Evolutionary conservation across 1,140 invertebrate genomes (phyloP).

Genomic region (Sesamia nonagrioides): DNA sequence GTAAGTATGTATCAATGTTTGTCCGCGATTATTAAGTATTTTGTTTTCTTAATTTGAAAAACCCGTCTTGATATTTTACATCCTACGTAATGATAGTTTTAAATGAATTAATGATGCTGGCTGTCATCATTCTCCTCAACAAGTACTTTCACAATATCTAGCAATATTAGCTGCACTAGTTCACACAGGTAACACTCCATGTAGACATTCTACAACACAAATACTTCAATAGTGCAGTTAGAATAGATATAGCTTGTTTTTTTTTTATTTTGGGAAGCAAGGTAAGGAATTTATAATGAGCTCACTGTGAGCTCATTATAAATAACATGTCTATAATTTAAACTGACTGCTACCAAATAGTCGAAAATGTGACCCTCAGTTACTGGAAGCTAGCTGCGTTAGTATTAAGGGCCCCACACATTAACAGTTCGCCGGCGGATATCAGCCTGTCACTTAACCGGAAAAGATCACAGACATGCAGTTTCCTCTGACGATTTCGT

Average conservation of each 20-base stretch:
- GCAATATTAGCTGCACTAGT: constrained; percentile 31
- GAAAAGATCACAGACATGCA: too few species aligned
- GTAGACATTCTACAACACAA: constrained; percentile 14
- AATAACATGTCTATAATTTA: background rate
- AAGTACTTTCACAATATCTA: constrained; percentile 27
- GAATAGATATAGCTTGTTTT: background rate
- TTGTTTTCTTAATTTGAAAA: too few species aligned
- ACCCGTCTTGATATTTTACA: too few species aligned
- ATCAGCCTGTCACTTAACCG: too few species aligned
- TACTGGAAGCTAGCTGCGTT: too few species aligned
- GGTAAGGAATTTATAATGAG: background rate
- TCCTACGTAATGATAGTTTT: background rate
- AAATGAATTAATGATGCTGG: constrained; percentile 20
- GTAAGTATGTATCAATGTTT: too few species aligned
- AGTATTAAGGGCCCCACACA: too few species aligned
- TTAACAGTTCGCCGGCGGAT: too few species aligned
- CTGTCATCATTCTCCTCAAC: background rate
- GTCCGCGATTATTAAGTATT: too few species aligned
- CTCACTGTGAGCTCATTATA: too few species aligned
- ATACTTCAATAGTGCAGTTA: background rate
- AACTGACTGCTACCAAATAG: constrained; percentile 1
- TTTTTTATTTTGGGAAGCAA: background rate
- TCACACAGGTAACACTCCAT: constrained; percentile 21
- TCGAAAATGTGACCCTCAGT: background rate
- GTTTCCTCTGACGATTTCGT: too few species aligned